A percentile compares a stretch with the other conserved stretches of the same genome.
phyloP scores from a whole-genome alignment of 2,797 vertebrate species.

The Mormyrus proboscirostris region DNA sequence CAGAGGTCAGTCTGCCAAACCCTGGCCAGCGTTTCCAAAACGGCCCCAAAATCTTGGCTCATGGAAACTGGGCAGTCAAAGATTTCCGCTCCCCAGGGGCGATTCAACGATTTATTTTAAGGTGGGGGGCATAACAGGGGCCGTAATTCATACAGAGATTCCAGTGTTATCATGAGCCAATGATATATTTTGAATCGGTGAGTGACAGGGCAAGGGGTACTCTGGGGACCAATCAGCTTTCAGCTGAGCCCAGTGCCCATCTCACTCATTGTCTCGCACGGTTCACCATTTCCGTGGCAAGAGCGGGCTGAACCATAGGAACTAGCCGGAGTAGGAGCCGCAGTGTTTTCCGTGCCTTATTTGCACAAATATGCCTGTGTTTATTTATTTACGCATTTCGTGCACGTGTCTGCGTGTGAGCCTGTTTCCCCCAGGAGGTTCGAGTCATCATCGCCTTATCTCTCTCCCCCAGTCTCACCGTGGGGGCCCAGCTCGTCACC shows the following conservation, averaged over 20 bases:
- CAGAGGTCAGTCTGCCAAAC: background rate
- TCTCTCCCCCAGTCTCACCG: background rate
- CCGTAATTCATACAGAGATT: background rate
- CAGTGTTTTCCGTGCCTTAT: background rate
- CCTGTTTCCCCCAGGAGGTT: background rate
- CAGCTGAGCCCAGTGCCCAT: background rate
- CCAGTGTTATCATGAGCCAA: background rate
- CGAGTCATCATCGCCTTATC: slow-evolving; percentile 19
- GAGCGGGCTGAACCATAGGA: background rate
- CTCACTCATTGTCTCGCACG: background rate
- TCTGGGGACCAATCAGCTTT: background rate
- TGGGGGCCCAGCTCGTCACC: background rate
- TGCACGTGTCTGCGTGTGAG: background rate
- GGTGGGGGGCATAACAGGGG: background rate
- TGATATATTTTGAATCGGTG: background rate
- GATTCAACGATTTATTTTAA: background rate
- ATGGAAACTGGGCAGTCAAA: background rate
- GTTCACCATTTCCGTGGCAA: background rate
- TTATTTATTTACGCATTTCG: background rate
- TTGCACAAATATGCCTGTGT: background rate
- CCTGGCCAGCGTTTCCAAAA: background rate
- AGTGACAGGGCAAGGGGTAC: background rate
- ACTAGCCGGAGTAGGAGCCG: background rate
- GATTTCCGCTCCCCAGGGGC: background rate
- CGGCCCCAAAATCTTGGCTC: background rate